Conservation (phyloP, 2,113 vertebrate genomes). For the Ammospiza nelsoni region DNA sequence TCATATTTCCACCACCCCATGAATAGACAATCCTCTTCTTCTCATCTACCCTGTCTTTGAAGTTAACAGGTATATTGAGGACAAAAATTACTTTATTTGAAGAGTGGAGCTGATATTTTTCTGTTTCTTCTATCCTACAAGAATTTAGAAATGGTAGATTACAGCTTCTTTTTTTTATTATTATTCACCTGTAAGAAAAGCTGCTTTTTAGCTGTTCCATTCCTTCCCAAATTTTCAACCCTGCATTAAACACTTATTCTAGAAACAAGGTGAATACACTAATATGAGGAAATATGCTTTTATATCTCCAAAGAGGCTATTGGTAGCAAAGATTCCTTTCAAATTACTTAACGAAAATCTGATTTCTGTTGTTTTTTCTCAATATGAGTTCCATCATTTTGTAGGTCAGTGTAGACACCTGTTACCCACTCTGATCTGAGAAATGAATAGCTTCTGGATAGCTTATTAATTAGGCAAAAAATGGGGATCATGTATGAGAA, state of each 20-base stretch:
- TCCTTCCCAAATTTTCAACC: background rate
- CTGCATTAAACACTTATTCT: background rate
- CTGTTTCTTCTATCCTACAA: background rate
- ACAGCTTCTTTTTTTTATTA: background rate
- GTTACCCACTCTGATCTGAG: background rate
- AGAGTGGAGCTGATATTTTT: background rate
- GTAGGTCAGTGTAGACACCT: background rate
- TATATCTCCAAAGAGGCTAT: background rate
- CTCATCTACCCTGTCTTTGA: conserved; percentile 15
- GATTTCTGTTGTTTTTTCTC: background rate
- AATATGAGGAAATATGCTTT: background rate
- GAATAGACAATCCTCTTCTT: background rate
- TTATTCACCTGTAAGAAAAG: background rate
- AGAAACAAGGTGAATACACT: background rate
- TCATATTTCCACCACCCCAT: background rate
- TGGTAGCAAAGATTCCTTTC: background rate
- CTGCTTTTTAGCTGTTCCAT: background rate
- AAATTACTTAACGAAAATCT: background rate
- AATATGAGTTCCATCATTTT: background rate
- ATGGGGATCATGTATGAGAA: background rate
- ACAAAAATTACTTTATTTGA: background rate
- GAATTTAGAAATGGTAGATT: background rate
- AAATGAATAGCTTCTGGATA: background rate
- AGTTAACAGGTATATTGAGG: background rate
- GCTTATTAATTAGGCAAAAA: background rate